Conservation (phyloP, 2,888 invertebrate species). For the Sarcophaga caerulescens region DNA sequence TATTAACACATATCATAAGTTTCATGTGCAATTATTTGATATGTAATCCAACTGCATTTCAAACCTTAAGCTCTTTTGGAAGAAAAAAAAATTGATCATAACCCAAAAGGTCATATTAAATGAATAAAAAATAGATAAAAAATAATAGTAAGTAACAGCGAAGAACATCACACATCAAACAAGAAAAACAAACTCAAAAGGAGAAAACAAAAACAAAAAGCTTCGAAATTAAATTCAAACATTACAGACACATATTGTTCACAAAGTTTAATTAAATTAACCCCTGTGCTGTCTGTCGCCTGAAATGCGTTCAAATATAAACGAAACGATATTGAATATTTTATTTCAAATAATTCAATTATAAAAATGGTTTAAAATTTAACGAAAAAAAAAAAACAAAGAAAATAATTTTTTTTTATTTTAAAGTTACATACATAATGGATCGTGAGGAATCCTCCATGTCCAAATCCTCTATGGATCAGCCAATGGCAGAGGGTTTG, state of each 20-base stretch:
- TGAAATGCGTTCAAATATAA: background rate
- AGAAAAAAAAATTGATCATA: slow-evolving; percentile 2
- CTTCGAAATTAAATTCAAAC: slow-evolving; percentile 29
- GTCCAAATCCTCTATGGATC: slow-evolving; percentile 73
- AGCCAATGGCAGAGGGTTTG: slow-evolving; percentile 73
- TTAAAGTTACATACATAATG: slow-evolving; percentile 68
- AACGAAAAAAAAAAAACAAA: too few species aligned
- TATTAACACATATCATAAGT: too few species aligned
- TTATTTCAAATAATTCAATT: slow-evolving; percentile 50
- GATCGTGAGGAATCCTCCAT: slow-evolving; percentile 75
- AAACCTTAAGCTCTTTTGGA: slow-evolving; percentile 12
- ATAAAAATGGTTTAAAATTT: background rate
- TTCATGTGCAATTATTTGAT: too few species aligned
- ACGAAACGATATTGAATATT: slow-evolving; percentile 32
- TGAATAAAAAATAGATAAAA: slow-evolving; percentile 11
- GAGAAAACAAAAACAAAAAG: too few species aligned
- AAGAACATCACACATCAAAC: slow-evolving; percentile 26
- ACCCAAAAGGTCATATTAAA: slow-evolving; percentile 46
- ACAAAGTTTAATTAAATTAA: slow-evolving; percentile 67
- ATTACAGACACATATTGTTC: slow-evolving; percentile 39
- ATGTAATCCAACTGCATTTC: background rate
- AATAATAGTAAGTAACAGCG: slow-evolving; percentile 11
- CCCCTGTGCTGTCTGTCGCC: slow-evolving; percentile 32
- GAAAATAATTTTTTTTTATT: background rate
- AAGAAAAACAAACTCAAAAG: too few species aligned